Conservation (phyloP, 2,888 invertebrate species). For the Catonia carolina region DNA sequence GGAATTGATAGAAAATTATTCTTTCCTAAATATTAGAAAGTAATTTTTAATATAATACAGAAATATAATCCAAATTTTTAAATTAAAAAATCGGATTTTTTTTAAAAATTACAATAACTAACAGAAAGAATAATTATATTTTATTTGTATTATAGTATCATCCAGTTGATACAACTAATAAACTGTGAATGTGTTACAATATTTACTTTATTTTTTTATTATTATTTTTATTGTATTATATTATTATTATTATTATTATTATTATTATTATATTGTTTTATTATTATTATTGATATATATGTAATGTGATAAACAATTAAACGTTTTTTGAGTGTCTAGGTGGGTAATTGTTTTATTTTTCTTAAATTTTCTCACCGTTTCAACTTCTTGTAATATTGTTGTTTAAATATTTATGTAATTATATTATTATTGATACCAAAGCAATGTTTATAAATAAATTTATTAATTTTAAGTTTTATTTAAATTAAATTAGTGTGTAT, state of each 20-base stretch:
- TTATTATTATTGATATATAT: conserved; percentile 3
- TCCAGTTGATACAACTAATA: too few species aligned
- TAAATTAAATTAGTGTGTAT: not conserved
- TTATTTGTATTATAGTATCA: too few species aligned
- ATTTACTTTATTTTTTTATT: conserved; percentile 4
- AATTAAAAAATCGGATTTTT: too few species aligned
- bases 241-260: not conserved
- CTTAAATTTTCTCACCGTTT: too few species aligned
- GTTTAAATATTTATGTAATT: conserved; percentile 23
- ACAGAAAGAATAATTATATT: too few species aligned
- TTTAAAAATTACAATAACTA: too few species aligned
- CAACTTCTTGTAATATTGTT: conserved; percentile 1
- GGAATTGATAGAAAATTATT: too few species aligned
- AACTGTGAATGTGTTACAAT: conserved; percentile 12
- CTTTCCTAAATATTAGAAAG: too few species aligned
- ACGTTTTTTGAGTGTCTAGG: not conserved
- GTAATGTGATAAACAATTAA: not conserved
- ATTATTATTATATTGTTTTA: too few species aligned
- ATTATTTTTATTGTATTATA: not conserved
- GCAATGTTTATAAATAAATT: not conserved
- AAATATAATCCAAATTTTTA: too few species aligned
- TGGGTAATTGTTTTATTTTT: not conserved
- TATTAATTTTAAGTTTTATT: not conserved
- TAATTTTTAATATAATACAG: too few species aligned
- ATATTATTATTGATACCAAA: conserved; percentile 23